A percentile compares a stretch with the other conserved stretches of the same genome.
Conservation (phyloP, 2,113 vertebrate genomes). For the Mormyrus lacerda region DNA sequence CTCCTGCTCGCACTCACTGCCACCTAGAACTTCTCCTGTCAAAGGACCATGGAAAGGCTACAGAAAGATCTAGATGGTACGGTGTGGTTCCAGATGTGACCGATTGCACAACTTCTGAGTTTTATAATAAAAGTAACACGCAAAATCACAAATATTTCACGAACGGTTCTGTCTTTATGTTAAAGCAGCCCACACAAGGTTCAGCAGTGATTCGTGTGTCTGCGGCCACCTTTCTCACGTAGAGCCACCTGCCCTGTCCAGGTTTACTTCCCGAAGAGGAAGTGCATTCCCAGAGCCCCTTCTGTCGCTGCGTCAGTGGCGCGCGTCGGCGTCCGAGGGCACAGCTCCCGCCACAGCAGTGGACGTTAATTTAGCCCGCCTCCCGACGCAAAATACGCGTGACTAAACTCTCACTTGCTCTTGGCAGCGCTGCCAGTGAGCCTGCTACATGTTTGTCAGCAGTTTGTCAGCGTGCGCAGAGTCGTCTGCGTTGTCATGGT, state of each 20-base stretch:
- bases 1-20: neutral
- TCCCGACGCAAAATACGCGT: neutral
- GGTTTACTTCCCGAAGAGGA: neutral
- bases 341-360: neutral
- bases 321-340: neutral
- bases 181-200: neutral
- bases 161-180: neutral
- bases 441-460: constrained; percentile 57
- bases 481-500: constrained; percentile 58
- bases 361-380: neutral
- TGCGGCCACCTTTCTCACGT: neutral
- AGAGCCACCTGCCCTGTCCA: neutral
- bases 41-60: neutral
- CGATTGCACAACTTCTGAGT: neutral
- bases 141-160: neutral
- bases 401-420: constrained; percentile 28
- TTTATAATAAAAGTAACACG: neutral
- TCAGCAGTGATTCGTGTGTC: neutral
- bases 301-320: neutral
- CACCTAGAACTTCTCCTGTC: neutral
- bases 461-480: constrained; percentile 46
- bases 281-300: neutral
- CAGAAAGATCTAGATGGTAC: neutral
- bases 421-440: constrained; percentile 53
- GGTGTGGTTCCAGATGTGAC: neutral